Conservation (phyloP, 2,888 invertebrate genomes). For the Psylliodes chrysocephalus region DNA sequence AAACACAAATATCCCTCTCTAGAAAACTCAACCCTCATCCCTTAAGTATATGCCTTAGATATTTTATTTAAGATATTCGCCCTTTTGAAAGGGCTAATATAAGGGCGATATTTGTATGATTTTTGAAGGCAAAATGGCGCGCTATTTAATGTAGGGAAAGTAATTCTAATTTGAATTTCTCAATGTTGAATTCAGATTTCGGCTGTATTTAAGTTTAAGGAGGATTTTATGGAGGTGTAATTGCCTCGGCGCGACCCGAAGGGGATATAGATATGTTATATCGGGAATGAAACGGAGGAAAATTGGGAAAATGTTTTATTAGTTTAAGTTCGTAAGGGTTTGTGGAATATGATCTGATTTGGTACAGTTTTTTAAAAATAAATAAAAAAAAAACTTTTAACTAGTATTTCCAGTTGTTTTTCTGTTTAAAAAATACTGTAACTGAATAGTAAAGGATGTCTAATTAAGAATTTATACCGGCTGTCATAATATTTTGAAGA, state of each 20-base stretch:
- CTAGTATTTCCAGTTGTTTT: too few relatives aligned
- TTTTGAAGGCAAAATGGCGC: constrained; percentile 62
- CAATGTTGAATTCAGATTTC: constrained; percentile 60
- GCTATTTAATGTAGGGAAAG: constrained; percentile 63
- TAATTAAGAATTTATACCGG: too few relatives aligned
- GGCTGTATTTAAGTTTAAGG: constrained; percentile 61
- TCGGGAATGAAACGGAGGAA: constrained; percentile 40
- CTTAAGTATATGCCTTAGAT: constrained; percentile 59
- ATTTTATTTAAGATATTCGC: constrained; percentile 59
- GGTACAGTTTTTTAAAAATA: constrained; percentile 1
- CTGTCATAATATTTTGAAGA: too few relatives aligned
- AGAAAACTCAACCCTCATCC: constrained; percentile 60
- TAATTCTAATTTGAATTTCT: constrained; percentile 62
- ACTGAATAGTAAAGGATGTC: too few relatives aligned
- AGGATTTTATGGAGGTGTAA: constrained; percentile 57
- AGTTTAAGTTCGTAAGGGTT: constrained; percentile 22
- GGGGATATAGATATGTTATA: too few relatives aligned
- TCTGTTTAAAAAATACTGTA: too few relatives aligned
- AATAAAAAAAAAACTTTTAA: neutral
- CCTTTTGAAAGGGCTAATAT: constrained; percentile 54
- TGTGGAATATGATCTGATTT: constrained; percentile 8
- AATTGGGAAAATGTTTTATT: constrained; percentile 46
- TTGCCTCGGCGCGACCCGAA: constrained; percentile 44
- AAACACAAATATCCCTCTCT: constrained; percentile 58
- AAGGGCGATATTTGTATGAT: constrained; percentile 58